These are phyloP conservation scores for Diorhabda sublineata DNA, from an alignment of 1,140 invertebrate genomes.

Conservation along the genomic window DNA sequence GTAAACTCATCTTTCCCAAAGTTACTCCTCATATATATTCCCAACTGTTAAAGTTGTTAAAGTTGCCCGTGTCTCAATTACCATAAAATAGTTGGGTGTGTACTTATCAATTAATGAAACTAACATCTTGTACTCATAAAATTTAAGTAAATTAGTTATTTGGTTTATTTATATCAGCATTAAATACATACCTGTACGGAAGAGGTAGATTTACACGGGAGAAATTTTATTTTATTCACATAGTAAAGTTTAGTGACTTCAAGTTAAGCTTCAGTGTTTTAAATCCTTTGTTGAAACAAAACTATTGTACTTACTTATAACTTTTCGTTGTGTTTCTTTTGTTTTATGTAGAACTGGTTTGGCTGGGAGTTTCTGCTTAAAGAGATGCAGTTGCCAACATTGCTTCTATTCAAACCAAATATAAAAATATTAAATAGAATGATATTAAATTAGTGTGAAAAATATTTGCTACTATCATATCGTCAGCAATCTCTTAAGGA, in stretches of 20 bases:
- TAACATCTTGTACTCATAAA: too few species aligned
- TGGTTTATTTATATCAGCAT: too few species aligned
- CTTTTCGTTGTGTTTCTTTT: conserved; percentile 8
- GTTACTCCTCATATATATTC: too few species aligned
- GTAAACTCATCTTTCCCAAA: too few species aligned
- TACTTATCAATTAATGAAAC: too few species aligned
- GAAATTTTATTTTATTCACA: conserved; percentile 33
- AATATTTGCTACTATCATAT: too few species aligned
- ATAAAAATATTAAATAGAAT: background rate
- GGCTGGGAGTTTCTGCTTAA: background rate
- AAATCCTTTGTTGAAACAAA: conserved; percentile 22
- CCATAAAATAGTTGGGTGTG: too few species aligned
- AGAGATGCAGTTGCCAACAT: background rate
- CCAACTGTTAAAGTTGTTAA: too few species aligned
- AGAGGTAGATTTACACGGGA: conserved; percentile 34
- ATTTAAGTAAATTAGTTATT: too few species aligned
- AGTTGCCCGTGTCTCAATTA: too few species aligned
- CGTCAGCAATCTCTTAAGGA: too few species aligned
- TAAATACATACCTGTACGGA: background rate
- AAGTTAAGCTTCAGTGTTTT: conserved; percentile 14
- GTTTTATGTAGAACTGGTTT: conserved; percentile 14
- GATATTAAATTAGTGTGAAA: background rate
- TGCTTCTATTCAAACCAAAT: background rate
- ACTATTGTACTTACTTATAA: conserved; percentile 17
- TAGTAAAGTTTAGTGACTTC: conserved; percentile 34